Evolutionary conservation across 2,797 vertebrate species (phyloP).

Genomic region (Picus viridis): DNA sequence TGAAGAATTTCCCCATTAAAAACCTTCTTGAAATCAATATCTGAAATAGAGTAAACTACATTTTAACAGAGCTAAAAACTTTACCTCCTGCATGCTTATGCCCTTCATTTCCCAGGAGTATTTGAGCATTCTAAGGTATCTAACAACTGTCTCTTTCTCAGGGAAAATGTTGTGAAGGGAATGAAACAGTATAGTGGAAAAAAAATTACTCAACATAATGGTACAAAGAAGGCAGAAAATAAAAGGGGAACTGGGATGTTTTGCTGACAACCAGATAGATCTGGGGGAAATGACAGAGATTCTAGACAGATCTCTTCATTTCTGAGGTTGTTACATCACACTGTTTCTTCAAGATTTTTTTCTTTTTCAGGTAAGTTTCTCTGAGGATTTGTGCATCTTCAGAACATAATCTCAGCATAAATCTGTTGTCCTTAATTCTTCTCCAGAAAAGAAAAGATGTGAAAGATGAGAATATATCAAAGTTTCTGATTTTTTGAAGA

Average conservation of each 20-base stretch:
- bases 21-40: conserved; percentile 8
- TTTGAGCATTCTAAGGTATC: background rate
- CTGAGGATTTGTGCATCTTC: background rate
- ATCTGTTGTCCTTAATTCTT: background rate
- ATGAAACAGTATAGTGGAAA: background rate
- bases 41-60: background rate
- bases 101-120: background rate
- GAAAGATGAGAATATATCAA: background rate
- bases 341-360: background rate
- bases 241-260: background rate
- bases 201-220: background rate
- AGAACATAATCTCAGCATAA: background rate
- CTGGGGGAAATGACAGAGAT: background rate
- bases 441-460: background rate
- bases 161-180: background rate
- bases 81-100: background rate
- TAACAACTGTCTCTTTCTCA: background rate
- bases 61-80: background rate
- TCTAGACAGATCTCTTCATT: background rate
- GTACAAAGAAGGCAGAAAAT: background rate
- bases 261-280: background rate
- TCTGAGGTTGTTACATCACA: background rate
- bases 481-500: background rate
- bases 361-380: background rate
- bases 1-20: conserved; percentile 20